Evolutionary conservation across 1,140 invertebrate species (phyloP), one percentile per base, ranked within the genome.

Genomic region (Parapsyche elsis): DNA sequence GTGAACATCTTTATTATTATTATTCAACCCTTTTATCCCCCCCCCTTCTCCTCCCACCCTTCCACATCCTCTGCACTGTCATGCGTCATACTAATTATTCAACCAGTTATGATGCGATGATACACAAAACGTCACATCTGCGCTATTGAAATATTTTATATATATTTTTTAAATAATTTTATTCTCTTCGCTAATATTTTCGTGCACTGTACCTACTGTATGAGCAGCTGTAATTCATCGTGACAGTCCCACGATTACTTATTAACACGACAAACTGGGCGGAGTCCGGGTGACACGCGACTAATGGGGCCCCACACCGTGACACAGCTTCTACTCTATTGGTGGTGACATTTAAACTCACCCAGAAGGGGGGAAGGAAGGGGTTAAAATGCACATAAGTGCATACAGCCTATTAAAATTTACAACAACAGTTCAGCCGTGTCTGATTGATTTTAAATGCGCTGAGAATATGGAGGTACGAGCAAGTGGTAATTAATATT

Each of bases 1-100:
- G 73, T 71, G 26, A 26, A 71, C 26, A 75, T 53, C 64, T 67
- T 67, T 67, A 67, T 67, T 26, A 67, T 67, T 67, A 67, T 67
- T 67, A 67, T 67, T 67, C 64, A 67, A 67, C 64, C 64, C 64
- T 67, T 53, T 67, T 67, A 67, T 67, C 64, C 21, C 24, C 30
- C 30, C 7, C 2, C 30, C 30, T 38, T 4, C 30, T 7, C 30
- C 30, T 38, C 30, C 30, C 1, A 4, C 30, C 30, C 30, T 38
- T 38, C 30, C 7, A 38, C 30, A 38, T 38, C 30, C 30, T 38
- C 30, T 7, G 30, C 21, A 23, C 64, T 26, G 64, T 67, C 64
- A 67, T 67, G 49, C 49, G 49, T 53, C 49, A 16, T 10, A 53
- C 49, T 53, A 53, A 53, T 53, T 53, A 53, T 53, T 53, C 49